Evolutionary conservation across 2,113 vertebrate genomes (phyloP).

Genomic region (Numenius arquata): DNA sequence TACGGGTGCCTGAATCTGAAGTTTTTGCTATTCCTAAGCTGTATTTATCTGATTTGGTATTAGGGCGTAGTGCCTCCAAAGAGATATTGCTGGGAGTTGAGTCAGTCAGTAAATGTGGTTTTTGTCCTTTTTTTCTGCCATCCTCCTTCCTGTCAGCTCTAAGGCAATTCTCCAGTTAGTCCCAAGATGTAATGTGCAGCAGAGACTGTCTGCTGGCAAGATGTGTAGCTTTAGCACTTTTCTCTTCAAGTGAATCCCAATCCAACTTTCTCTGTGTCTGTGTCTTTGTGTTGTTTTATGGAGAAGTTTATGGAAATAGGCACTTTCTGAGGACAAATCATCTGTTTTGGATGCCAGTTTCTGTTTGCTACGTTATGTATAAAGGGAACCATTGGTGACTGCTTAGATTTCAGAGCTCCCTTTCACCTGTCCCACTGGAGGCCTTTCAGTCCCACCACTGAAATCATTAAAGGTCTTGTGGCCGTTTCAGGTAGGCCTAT

Average conservation of each 20-base stretch:
- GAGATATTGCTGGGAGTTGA: neutral
- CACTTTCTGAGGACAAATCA: neutral
- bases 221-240: neutral
- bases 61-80: neutral
- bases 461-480: neutral
- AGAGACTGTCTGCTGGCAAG: neutral
- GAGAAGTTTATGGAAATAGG: neutral
- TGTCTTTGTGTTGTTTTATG: neutral
- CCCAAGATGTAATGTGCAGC: neutral
- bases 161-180: neutral
- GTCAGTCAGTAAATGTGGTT: neutral
- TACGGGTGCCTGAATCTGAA: neutral
- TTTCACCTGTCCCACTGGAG: neutral
- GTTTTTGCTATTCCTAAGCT: neutral
- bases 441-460: neutral
- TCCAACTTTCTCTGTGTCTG: neutral
- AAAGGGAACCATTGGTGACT: neutral
- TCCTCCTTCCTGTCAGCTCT: neutral
- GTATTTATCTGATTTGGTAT: neutral
- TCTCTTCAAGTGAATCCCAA: neutral
- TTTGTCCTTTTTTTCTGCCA: neutral
- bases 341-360: neutral
- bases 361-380: neutral
- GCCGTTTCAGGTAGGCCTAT: neutral
- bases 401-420: neutral